Conservation (phyloP, 2,888 invertebrate species). For the Drosophila antonietae region DNA sequence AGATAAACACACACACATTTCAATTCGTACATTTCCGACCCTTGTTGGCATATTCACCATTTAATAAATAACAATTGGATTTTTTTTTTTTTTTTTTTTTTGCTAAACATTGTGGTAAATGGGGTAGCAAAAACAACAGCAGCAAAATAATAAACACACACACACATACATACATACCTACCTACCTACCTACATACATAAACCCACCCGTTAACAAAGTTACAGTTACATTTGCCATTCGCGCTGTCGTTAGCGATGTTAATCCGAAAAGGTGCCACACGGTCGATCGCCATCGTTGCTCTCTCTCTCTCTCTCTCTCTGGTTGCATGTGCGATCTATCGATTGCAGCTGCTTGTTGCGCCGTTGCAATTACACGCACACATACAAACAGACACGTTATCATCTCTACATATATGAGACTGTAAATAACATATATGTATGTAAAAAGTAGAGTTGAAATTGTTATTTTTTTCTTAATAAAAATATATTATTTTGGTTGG, state of each 20-base stretch:
- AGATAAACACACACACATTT: slow-evolving; percentile 9
- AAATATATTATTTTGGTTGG: slow-evolving; percentile 17
- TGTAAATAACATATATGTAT: slow-evolving; percentile 43
- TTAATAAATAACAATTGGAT: slow-evolving; percentile 27
- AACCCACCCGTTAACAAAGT: not conserved
- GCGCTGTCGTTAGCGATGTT: slow-evolving; percentile 13
- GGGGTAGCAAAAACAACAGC: slow-evolving; percentile 36
- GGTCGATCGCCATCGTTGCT: slow-evolving; percentile 4
- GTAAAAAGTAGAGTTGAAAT: slow-evolving; percentile 16
- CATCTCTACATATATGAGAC: slow-evolving; percentile 23
- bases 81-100: slow-evolving; percentile 1
- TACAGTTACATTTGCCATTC: slow-evolving; percentile 28
- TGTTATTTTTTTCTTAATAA: not conserved
- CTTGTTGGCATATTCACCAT: slow-evolving; percentile 14
- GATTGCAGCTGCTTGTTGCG: slow-evolving; percentile 10
- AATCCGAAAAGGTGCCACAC: not conserved
- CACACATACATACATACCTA: not conserved
- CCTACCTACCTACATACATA: not conserved
- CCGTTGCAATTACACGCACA: slow-evolving; percentile 2
- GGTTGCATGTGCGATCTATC: slow-evolving; percentile 8
- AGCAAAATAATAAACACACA: slow-evolving; percentile 12
- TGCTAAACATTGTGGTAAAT: slow-evolving; percentile 33
- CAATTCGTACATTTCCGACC: slow-evolving; percentile 8
- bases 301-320: not conserved
- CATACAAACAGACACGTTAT: slow-evolving; percentile 13